Conservation (phyloP, 2,888 invertebrate genomes). For the Myathropa florea region DNA sequence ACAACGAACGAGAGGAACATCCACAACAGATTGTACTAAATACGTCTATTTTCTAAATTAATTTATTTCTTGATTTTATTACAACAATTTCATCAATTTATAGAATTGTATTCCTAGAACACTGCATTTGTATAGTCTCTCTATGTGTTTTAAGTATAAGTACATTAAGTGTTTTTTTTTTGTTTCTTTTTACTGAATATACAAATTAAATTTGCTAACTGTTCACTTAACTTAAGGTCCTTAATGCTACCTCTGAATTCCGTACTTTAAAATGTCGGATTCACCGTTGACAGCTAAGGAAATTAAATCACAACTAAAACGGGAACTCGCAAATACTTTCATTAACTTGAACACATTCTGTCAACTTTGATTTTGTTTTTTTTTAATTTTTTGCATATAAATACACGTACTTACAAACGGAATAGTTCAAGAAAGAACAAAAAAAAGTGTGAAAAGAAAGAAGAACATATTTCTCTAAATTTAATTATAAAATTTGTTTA, state of each 20-base stretch:
- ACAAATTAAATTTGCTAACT: constrained; percentile 55
- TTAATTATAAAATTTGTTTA: background rate
- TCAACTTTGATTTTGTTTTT: constrained; percentile 22
- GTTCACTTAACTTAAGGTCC: constrained; percentile 10
- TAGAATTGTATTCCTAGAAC: constrained; percentile 51
- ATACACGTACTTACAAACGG: constrained; percentile 23
- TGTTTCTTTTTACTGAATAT: constrained; percentile 49
- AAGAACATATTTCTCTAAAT: background rate
- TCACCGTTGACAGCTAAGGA: constrained; percentile 19
- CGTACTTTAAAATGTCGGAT: constrained; percentile 13
- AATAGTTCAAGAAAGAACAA: background rate
- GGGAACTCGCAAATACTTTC: constrained; percentile 19
- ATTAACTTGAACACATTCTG: constrained; percentile 62
- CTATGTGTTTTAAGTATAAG: constrained; percentile 22
- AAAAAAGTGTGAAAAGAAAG: no score
- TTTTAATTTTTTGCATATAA: no score
- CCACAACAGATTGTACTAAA: constrained; percentile 53
- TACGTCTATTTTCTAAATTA: constrained; percentile 57
- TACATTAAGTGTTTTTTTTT: constrained; percentile 20
- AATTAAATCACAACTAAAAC: background rate
- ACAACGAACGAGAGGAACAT: background rate
- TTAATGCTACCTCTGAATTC: background rate
- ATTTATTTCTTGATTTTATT: constrained; percentile 41
- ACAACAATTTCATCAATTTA: constrained; percentile 61
- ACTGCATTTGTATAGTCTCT: constrained; percentile 58